Conservation (phyloP, 2,113 vertebrate species). For the Columbina picui region DNA sequence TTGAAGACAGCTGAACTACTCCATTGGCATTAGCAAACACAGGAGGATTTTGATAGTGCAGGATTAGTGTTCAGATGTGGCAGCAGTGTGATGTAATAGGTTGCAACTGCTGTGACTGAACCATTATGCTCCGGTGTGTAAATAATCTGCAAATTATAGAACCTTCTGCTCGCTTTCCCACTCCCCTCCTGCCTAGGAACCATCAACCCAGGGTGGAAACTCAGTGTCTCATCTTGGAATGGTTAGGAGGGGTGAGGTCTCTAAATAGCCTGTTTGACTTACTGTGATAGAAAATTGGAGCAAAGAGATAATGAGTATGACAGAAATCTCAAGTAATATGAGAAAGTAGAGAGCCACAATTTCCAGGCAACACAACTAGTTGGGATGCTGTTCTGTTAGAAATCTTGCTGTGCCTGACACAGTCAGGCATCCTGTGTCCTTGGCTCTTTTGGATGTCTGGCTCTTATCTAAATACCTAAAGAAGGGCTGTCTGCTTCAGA, state of each 20-base stretch:
- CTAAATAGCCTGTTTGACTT: not conserved
- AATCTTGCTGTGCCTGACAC: not conserved
- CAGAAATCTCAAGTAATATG: not conserved
- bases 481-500: not conserved
- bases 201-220: not conserved
- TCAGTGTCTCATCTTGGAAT: not conserved
- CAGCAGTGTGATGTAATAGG: not conserved
- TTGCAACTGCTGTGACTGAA: not conserved
- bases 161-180: not conserved
- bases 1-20: not conserved
- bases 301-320: not conserved
- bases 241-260: not conserved
- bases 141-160: conserved; percentile 16
- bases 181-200: not conserved
- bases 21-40: not conserved
- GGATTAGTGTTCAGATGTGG: not conserved
- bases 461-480: not conserved
- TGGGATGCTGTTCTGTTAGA: not conserved
- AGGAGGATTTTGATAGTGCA: not conserved
- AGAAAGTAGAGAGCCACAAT: not conserved
- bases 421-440: not conserved
- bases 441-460: not conserved
- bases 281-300: not conserved
- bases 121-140: conserved; percentile 3
- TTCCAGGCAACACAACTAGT: not conserved